These are phyloP conservation scores for Andrena trimmerana DNA, from an alignment of 2,888 invertebrate species.

Conservation along the genomic window DNA sequence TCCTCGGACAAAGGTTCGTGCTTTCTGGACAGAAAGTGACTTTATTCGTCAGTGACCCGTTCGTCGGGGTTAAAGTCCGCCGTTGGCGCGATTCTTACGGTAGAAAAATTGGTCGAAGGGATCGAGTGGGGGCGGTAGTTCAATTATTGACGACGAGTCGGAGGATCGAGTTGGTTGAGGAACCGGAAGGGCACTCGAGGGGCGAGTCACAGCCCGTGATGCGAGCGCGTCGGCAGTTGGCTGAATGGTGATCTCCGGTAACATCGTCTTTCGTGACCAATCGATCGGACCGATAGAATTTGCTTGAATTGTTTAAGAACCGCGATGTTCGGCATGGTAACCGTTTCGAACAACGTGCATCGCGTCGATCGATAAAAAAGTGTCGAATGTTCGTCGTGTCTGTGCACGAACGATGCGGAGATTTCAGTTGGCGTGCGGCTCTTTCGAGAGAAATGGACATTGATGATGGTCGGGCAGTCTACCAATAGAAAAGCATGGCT, in stretches of 20 bases:
- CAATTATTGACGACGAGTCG: background rate
- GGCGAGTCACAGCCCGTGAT: background rate
- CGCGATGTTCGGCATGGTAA: constrained; percentile 40
- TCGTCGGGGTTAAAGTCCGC: background rate
- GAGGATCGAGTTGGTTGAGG: background rate
- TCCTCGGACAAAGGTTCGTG: too few relatives aligned
- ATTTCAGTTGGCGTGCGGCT: constrained; percentile 14
- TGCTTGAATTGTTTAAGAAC: constrained; percentile 66
- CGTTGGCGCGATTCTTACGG: background rate
- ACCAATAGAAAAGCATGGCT: background rate
- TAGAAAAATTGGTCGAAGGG: background rate
- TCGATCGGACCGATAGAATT: constrained; percentile 53
- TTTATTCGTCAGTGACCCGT: background rate
- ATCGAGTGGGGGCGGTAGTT: background rate
- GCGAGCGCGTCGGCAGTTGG: background rate
- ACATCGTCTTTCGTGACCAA: constrained; percentile 18
- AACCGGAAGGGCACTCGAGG: background rate
- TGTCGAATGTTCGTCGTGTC: constrained; percentile 21
- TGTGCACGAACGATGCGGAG: background rate
- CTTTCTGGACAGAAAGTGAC: background rate
- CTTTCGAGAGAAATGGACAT: constrained; percentile 18
- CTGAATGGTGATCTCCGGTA: background rate
- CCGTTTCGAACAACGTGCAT: constrained; percentile 34
- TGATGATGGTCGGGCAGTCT: background rate
- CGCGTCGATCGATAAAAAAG: constrained; percentile 45